Evolutionary conservation across 1,140 invertebrate species (phyloP).

Genomic region (Pogonomyrmex californicus): DNA sequence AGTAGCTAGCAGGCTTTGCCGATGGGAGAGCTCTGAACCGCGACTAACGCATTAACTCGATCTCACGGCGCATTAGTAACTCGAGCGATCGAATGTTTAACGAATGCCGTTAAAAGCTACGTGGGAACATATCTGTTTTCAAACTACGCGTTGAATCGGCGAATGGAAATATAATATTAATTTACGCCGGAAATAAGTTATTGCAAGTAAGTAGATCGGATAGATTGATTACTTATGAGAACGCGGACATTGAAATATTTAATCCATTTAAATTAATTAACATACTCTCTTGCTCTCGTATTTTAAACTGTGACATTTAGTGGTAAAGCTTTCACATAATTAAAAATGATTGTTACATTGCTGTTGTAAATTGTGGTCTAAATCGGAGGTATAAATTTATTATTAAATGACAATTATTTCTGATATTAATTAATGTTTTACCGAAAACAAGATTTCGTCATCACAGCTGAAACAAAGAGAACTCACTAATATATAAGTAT

Average conservation of each 20-base stretch:
- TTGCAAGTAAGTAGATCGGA: background rate
- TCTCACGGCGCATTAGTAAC: slow-evolving; percentile 32
- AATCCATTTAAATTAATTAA: slow-evolving; percentile 40
- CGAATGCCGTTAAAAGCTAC: slow-evolving; percentile 14
- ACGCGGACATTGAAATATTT: slow-evolving; percentile 1
- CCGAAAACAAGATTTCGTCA: background rate
- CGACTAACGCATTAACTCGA: slow-evolving; percentile 19
- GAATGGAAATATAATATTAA: slow-evolving; percentile 2
- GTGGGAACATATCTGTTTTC: background rate
- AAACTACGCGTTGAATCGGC: background rate
- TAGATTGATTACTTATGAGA: background rate
- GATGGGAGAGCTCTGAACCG: background rate
- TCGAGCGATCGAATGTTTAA: slow-evolving; percentile 36
- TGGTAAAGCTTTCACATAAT: background rate
- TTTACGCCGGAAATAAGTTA: background rate
- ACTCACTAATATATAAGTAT: background rate
- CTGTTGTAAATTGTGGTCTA: background rate
- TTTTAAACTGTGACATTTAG: slow-evolving; percentile 25
- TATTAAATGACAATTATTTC: background rate
- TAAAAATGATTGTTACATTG: background rate
- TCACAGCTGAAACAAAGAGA: background rate
- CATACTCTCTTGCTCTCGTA: background rate
- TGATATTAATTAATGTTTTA: background rate
- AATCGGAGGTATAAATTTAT: background rate
- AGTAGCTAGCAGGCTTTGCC: background rate